These are phyloP conservation scores for Pyrocephalus nanus DNA, from an alignment of 2,797 vertebrate genomes.

Conservation along the genomic window DNA sequence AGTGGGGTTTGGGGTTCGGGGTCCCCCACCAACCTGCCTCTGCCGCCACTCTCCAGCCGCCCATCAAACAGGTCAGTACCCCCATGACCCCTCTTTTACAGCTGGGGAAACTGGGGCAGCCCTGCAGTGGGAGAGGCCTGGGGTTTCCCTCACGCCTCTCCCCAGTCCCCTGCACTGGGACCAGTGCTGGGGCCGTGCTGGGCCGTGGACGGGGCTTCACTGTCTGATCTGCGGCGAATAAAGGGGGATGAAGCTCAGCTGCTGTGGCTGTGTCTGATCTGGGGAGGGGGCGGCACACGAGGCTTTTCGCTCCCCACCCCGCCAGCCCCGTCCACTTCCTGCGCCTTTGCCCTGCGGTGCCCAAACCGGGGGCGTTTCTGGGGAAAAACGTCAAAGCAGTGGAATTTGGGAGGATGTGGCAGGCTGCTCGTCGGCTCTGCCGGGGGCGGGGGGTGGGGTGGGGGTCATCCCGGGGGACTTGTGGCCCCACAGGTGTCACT, in stretches of 20 bases:
- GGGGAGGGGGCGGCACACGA: neutral
- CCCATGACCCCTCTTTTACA: neutral
- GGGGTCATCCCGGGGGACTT: neutral
- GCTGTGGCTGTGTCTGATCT: neutral
- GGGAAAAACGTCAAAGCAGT: constrained; percentile 10
- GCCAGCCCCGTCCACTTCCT: neutral
- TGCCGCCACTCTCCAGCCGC: rapidly evolving
- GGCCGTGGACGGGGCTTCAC: rapidly evolving
- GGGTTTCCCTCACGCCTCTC: neutral
- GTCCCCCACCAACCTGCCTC: too few species aligned
- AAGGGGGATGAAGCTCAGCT: neutral
- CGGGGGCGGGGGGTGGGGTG: too few species aligned
- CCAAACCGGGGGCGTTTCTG: constrained; percentile 5
- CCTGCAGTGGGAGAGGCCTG: neutral
- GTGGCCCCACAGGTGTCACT: neutral
- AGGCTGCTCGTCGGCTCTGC: rapidly evolving
- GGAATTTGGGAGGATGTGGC: neutral
- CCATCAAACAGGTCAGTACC: neutral
- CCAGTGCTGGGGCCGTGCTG: neutral
- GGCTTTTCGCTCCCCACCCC: neutral
- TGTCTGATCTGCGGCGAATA: neutral
- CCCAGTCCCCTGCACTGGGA: neutral
- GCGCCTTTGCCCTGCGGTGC: neutral
- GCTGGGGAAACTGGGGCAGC: neutral
- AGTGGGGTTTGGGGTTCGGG: neutral